Evolutionary conservation across 2,113 vertebrate genomes (phyloP).

Genomic region (Nothoprocta pentlandii): DNA sequence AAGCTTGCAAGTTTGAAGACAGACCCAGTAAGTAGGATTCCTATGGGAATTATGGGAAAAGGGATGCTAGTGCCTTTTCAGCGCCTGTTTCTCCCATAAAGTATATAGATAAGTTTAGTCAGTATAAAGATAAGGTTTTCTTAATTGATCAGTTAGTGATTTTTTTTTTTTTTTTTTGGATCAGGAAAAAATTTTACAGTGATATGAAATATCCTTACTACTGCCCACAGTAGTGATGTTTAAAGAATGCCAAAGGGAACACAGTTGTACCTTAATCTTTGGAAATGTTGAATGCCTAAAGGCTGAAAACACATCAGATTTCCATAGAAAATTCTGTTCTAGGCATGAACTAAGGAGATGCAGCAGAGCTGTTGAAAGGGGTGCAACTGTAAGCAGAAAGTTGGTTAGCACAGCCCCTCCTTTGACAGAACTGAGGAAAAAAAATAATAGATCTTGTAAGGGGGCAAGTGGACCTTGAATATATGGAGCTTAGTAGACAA

Average conservation of each 20-base stretch:
- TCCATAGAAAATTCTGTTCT: neutral
- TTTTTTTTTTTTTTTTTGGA: neutral
- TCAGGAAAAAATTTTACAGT: neutral
- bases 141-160: neutral
- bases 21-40: neutral
- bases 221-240: neutral
- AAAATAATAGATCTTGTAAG: neutral
- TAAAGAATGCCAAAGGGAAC: neutral
- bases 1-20: neutral
- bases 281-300: neutral
- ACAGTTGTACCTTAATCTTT: neutral
- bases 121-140: neutral
- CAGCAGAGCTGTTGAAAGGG: neutral
- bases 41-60: neutral
- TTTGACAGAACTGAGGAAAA: neutral
- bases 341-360: neutral
- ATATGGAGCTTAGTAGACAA: neutral
- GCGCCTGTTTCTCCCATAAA: neutral
- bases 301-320: neutral
- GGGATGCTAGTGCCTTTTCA: neutral
- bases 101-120: no score
- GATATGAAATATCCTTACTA: neutral
- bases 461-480: neutral
- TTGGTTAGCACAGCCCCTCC: neutral
- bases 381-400: neutral